Evolutionary conservation across 2,113 vertebrate genomes (phyloP).

Genomic region (Gavialis gangeticus): DNA sequence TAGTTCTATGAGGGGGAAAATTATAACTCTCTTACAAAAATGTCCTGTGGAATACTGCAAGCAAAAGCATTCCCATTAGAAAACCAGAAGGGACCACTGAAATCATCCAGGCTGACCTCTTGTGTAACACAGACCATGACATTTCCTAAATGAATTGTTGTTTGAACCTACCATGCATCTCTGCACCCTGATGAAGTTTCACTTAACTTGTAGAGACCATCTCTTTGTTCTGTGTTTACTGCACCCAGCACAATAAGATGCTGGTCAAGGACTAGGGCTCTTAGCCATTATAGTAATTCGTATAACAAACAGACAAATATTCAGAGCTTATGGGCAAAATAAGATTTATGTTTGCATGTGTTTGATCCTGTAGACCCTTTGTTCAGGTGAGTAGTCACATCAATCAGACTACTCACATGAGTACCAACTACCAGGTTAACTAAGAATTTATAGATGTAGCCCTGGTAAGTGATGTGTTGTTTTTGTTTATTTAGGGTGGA

Average conservation of each 20-base stretch:
- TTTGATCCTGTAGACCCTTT: background rate
- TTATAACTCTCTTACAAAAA: constrained; percentile 30
- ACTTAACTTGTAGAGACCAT: background rate
- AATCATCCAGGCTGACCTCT: background rate
- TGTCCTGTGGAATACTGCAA: constrained; percentile 37
- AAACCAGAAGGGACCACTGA: background rate
- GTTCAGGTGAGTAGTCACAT: background rate
- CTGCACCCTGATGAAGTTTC: background rate
- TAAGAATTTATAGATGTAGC: background rate
- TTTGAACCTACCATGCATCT: background rate
- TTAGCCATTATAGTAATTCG: background rate
- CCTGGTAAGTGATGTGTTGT: background rate
- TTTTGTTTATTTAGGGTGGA: constrained; percentile 10
- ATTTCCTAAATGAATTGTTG: background rate
- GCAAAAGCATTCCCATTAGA: background rate
- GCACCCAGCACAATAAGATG: fast-evolving
- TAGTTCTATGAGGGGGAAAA: constrained; percentile 40
- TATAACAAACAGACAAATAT: background rate
- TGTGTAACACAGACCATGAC: fast-evolving
- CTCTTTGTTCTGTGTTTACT: background rate
- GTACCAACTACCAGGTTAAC: background rate
- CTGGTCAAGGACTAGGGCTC: background rate
- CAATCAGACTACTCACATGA: background rate
- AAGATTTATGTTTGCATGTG: background rate
- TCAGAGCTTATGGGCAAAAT: background rate